Percentiles rank a stretch among this genome's conserved stretches.
Evolutionary conservation across 2,888 invertebrate genomes (phyloP).

Genomic region (Drosophila antonietae): DNA sequence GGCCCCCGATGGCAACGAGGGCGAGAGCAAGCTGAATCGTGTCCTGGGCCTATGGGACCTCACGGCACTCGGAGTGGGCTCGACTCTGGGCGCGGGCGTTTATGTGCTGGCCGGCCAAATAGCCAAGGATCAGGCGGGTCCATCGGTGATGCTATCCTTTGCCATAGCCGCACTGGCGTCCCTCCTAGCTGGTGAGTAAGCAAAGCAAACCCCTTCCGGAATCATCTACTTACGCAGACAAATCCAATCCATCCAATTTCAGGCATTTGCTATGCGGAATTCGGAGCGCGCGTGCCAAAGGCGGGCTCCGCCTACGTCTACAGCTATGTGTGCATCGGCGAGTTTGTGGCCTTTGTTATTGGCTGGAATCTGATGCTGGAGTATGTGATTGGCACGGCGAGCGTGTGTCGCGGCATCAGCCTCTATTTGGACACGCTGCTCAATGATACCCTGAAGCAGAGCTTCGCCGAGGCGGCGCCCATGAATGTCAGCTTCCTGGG

Average conservation of each 20-base stretch:
- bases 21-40: conserved; percentile 81
- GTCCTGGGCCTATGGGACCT: conserved; percentile 87
- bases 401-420: conserved; percentile 91
- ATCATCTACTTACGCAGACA: not conserved
- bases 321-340: conserved; percentile 92
- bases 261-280: conserved; percentile 95
- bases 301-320: conserved; percentile 96
- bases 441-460: conserved; percentile 87
- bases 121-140: conserved; percentile 91
- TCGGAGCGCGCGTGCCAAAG: conserved; percentile 92
- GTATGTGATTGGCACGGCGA: conserved; percentile 90
- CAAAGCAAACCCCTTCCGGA: not conserved
- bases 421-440: conserved; percentile 89
- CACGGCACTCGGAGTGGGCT: conserved; percentile 91
- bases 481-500: conserved; percentile 87
- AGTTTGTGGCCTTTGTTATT: conserved; percentile 93
- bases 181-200: conserved; percentile 90
- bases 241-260: conserved; percentile 31
- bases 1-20: conserved; percentile 68
- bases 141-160: conserved; percentile 93
- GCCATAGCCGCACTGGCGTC: conserved; percentile 94
- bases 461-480: conserved; percentile 87
- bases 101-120: conserved; percentile 94
- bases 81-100: conserved; percentile 94
- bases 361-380: conserved; percentile 97